phyloP scores from a whole-genome alignment of 2,888 invertebrate species.

The Andrena bucephala region DNA sequence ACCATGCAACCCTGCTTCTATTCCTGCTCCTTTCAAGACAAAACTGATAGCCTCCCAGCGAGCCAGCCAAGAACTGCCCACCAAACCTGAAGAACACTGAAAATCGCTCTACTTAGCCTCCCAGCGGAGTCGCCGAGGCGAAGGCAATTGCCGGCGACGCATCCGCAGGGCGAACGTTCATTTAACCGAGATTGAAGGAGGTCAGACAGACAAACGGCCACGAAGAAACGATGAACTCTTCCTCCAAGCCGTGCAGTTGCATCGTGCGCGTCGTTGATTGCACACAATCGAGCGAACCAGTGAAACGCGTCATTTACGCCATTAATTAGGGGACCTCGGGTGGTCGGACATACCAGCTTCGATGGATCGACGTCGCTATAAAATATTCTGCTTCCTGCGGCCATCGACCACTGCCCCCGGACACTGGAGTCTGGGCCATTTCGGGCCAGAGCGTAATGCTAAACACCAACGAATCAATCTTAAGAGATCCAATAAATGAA shows the following conservation, averaged over 20 bases:
- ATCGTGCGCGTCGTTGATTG: constrained; percentile 6
- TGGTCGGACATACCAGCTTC: no score
- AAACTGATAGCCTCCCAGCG: neutral
- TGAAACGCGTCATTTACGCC: neutral
- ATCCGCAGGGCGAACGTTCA: constrained; percentile 7
- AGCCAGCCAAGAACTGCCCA: neutral
- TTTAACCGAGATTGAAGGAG: constrained; percentile 19
- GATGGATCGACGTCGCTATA: no score
- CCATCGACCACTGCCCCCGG: no score
- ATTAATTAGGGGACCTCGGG: neutral
- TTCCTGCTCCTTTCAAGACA: neutral
- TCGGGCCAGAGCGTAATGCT: no score
- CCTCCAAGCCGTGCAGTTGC: neutral
- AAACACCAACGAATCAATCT: no score
- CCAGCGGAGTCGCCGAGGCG: neutral
- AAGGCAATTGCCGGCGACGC: constrained; percentile 4
- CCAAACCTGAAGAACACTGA: neutral
- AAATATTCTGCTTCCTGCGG: no score
- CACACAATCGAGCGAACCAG: neutral
- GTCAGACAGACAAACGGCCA: constrained; percentile 6
- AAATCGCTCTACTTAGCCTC: constrained; percentile 13
- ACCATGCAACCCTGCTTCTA: neutral
- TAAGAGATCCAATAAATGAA: no score
- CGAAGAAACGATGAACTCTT: constrained; percentile 11
- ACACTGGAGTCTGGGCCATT: no score